These are phyloP conservation scores for Vesta saturnalis DNA, from an alignment of 2,888 invertebrate species.

Conservation along the genomic window DNA sequence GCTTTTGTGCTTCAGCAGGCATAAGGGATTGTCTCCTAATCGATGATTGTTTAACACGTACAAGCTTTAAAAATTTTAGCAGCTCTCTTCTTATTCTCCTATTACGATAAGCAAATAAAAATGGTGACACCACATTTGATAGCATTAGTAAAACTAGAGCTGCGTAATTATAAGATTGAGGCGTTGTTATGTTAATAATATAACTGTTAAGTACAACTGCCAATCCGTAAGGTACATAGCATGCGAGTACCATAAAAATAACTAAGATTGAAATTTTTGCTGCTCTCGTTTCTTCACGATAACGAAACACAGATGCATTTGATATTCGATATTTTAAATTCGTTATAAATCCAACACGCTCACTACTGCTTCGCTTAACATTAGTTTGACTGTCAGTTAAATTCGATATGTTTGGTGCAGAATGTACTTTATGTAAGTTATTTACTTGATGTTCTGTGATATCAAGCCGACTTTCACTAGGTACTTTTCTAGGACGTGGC, in stretches of 20 bases:
- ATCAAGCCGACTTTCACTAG: conserved; percentile 57
- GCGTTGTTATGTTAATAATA: conserved; percentile 51
- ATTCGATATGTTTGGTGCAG: conserved; percentile 55
- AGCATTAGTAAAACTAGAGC: conserved; percentile 69
- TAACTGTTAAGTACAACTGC: conserved; percentile 55
- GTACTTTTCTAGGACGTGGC: conserved; percentile 61
- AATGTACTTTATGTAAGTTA: conserved; percentile 46
- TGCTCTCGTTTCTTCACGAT: conserved; percentile 89
- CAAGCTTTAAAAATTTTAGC: conserved; percentile 63
- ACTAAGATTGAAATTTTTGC: conserved; percentile 86
- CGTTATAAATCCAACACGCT: conserved; percentile 73
- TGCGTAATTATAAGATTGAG: conserved; percentile 64
- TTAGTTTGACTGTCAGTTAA: conserved; percentile 51
- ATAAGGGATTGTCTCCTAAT: not conserved
- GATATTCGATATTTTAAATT: conserved; percentile 82
- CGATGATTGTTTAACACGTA: conserved; percentile 45
- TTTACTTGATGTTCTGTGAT: not conserved
- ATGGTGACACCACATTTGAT: conserved; percentile 75
- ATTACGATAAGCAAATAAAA: conserved; percentile 81
- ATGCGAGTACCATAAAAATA: conserved; percentile 71
- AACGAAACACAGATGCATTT: conserved; percentile 84
- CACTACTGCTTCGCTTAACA: conserved; percentile 66
- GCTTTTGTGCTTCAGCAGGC: too few relatives aligned
- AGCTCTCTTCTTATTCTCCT: conserved; percentile 71
- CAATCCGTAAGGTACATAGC: conserved; percentile 64